Base-by-base conservation (phyloP, 2,888 invertebrate genomes). In the Trichogramma dendrolimi region DNA sequence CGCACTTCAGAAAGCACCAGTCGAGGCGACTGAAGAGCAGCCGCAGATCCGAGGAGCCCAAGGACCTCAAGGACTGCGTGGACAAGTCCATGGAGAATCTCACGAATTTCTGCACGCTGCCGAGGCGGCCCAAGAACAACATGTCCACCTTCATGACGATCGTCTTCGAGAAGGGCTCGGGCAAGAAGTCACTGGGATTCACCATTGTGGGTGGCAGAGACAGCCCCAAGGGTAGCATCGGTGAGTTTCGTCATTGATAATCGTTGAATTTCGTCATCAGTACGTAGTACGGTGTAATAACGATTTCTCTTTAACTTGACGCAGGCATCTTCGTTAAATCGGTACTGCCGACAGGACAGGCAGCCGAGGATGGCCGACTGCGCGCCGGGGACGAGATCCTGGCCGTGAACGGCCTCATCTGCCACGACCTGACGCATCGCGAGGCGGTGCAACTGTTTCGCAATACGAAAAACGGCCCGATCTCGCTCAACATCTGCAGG, bases 191-290 rank as follows among this genome's bases (percentile, higher is more conserved):
- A 0, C 83, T 93, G 43, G 93, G 93, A n/a, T 94, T 94, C 76
- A 92, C 92, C 8, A 92, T 94, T 69, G 93, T 93, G 4, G 94
- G 93, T 49, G 93, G 93, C 53, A 84, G 88, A 62, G 93, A 94
- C 76, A 91, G 92, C 44, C 90, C 91, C 3, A 86, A 90, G 75
- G 92, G 92, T 61, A 89, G 89, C 66, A 85, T 92, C 75, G 92
- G 78, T 79, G 69, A 67, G 65, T 56, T 38, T 47, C 43, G 46
- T 55, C 8, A 54, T n/a, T n/a, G n/a, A n/a, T n/a, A n/a, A n/a
- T n/a, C n/a, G n/a, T n/a, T n/a, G n/a, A n/a, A n/a, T n/a, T n/a
- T n/a, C n/a, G n/a, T n/a, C n/a, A n/a, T n/a, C n/a, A 47, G 14
- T n/a, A 47, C n/a, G 14, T n/a, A 5, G 11, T 47, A 47, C n/a